These are phyloP conservation scores for Clostera curtula DNA, from an alignment of 2,888 invertebrate species.

Conservation along the genomic window DNA sequence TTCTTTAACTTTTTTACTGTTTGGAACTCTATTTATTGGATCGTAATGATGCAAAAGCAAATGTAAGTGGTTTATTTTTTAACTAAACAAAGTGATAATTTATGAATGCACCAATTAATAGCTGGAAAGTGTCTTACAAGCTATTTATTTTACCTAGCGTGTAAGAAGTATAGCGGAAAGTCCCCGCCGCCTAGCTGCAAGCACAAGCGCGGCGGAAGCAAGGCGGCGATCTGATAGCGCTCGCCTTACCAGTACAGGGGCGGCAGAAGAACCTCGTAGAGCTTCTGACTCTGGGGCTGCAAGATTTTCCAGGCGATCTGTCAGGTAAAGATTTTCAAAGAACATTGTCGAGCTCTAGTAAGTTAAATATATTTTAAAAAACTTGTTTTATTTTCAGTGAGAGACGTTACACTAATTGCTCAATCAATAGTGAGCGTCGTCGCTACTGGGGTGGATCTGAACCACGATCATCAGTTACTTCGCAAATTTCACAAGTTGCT, in stretches of 20 bases:
- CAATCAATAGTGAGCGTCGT: constrained; percentile 62
- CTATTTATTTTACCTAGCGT: constrained; percentile 35
- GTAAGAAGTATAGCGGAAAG: constrained; percentile 59
- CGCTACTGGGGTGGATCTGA: constrained; percentile 63
- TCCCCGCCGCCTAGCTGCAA: constrained; percentile 52
- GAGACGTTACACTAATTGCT: constrained; percentile 58
- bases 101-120: neutral
- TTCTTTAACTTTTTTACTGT: neutral
- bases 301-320: constrained; percentile 49
- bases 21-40: neutral
- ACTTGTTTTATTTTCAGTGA: constrained; percentile 36
- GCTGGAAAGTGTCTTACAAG: constrained; percentile 8
- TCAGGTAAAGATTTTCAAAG: constrained; percentile 39
- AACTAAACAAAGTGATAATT: too few relatives aligned
- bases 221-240: constrained; percentile 54
- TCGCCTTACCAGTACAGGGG: constrained; percentile 28
- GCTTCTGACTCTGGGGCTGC: constrained; percentile 52
- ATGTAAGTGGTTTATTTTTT: too few relatives aligned
- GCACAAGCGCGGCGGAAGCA: constrained; percentile 37
- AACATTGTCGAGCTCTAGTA: neutral
- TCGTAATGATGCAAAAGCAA: constrained; percentile 3
- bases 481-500: constrained; percentile 55
- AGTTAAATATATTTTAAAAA: constrained; percentile 1
- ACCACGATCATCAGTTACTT: constrained; percentile 61
- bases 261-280: constrained; percentile 39